A percentile compares a stretch with the other conserved stretches of the same genome.
These are phyloP conservation scores for Mimachlamys varia DNA, from an alignment of 2,888 invertebrate species.

Conservation along the genomic window DNA sequence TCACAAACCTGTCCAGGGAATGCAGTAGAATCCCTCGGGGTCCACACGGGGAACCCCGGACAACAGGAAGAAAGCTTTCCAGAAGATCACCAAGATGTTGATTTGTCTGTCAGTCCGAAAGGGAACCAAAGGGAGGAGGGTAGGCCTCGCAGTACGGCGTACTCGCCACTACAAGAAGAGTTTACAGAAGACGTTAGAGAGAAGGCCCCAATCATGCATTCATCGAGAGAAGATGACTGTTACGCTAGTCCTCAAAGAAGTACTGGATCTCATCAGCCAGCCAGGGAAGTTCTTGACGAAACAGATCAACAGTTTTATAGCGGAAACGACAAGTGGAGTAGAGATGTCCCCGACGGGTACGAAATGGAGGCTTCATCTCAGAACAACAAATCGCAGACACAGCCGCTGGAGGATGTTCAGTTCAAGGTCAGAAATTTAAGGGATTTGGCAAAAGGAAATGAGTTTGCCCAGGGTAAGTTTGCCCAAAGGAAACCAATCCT, in stretches of 20 bases:
- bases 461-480: conserved; percentile 67
- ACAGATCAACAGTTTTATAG: neutral
- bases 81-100: neutral
- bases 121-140: neutral
- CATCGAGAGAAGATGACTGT: neutral
- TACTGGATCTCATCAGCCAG: neutral
- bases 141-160: neutral
- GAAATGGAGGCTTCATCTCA: neutral
- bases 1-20: neutral
- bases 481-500: conserved; percentile 44
- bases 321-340: neutral
- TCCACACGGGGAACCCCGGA: neutral
- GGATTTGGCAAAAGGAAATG: conserved; percentile 70
- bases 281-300: neutral
- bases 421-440: conserved; percentile 71
- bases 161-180: neutral
- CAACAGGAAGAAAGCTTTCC: neutral
- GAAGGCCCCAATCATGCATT: neutral
- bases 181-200: neutral
- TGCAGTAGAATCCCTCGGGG: neutral
- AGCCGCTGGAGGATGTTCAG: conserved; percentile 17
- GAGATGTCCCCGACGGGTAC: neutral
- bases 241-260: neutral
- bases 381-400: neutral
- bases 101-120: neutral